A percentile compares a stretch with the other conserved stretches of the same genome.
Conservation (phyloP, 92 coral and sea anemone genomes). For the Umimayanthus kanabou region DNA sequence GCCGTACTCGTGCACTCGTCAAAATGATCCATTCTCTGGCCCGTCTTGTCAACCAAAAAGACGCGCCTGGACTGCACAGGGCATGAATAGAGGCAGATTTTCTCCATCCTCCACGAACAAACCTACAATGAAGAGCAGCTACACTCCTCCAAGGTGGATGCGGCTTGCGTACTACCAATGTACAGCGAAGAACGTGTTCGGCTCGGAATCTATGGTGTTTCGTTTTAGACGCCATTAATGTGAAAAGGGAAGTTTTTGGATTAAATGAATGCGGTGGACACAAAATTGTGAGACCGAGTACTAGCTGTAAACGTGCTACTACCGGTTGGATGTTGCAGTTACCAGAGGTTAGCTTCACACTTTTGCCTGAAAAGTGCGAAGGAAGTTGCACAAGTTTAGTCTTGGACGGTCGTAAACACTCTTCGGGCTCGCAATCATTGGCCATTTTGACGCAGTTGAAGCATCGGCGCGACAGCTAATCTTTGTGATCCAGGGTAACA, state of each 20-base stretch:
- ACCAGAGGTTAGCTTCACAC: no score
- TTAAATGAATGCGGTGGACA: neutral
- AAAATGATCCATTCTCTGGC: neutral
- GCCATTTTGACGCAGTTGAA: neutral
- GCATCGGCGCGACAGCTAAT: no score
- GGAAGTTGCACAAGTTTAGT: no score
- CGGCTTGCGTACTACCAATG: neutral
- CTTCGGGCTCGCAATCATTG: neutral
- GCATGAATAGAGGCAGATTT: neutral
- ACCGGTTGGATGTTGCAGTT: neutral
- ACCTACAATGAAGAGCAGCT: conserved; percentile 5
- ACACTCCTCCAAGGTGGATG: neutral
- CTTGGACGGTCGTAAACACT: no score
- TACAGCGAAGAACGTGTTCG: neutral
- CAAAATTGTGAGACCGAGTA: neutral
- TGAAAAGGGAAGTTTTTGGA: no score
- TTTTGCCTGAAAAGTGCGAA: no score
- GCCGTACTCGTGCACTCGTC: neutral
- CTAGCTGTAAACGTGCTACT: neutral
- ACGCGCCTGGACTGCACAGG: neutral
- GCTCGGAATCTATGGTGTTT: conserved; percentile 19
- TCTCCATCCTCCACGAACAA: neutral
- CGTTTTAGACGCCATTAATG: neutral
- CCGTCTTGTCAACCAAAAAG: neutral
- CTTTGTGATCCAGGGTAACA: neutral